Base-by-base conservation (phyloP, 2,797 vertebrate species). In the Alectoris magna region DNA sequence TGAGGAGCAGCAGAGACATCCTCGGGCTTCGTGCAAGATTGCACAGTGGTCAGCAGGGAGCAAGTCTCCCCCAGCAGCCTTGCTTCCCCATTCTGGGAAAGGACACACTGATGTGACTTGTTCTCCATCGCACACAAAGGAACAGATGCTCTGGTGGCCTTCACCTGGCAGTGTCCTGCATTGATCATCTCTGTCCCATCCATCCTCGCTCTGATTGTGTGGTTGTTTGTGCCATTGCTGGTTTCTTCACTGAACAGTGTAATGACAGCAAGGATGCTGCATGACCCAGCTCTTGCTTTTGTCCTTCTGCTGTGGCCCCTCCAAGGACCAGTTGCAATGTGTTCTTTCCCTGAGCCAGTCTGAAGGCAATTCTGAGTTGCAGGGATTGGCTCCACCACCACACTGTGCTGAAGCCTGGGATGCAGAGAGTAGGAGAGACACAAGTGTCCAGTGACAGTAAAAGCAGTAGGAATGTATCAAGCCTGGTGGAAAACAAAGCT, bases 61-160 rank as follows among this genome's bases (percentile, higher is more conserved):
- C 94, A n/a, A 82, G 76, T n/a, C 55, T 84, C 43, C 82, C n/a
- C 69, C 76, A 67, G 73, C 55, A 91, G 73, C 51, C 9, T 58
- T 87, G 87, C 83, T 96, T 96, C 96, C 91, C 71, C 86, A 91
- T 94, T 95, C 91, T 84, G 71, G 90, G 64, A 27, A 46, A 62
- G 74, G 77, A 73, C 4, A 24, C 2, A 0, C 27, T 77, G 64
- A 31, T 64, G 24, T 84, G 64, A 76, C 21, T 88, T 55, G 36
- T 27, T 31, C n/a, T 10, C 49, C 67, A 44, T 55, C 19, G 55
- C 31, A 36, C 59, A 76, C 0, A 1, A 18, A 72, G 82, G 44
- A 72, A 15, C 16, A 59, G 68, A 19, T 1, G 4, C 43, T 53
- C 63, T 39, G 23, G 14, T 51, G 53, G 39, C 56, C 67, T 78